Conservation (phyloP, 2,888 invertebrate species). For the Gandaritis pyraliata region DNA sequence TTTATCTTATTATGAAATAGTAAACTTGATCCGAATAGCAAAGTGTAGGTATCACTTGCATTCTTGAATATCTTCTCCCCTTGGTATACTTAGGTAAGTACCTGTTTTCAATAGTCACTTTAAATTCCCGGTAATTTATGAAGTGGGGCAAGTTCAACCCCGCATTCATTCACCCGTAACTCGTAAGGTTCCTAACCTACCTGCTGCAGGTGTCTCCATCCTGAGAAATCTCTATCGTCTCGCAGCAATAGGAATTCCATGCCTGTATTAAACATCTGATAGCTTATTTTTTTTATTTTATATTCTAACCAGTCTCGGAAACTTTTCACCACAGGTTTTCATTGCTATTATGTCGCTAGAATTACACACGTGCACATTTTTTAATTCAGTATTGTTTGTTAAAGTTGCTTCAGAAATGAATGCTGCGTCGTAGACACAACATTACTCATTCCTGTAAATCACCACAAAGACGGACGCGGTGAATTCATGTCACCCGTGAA, state of each 20-base stretch:
- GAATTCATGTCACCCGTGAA: slow-evolving; percentile 79
- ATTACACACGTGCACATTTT: not conserved
- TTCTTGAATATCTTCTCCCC: slow-evolving; percentile 13
- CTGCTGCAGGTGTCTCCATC: slow-evolving; percentile 51
- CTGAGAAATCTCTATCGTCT: slow-evolving; percentile 52
- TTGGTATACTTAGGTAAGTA: slow-evolving; percentile 9
- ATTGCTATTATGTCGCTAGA: not conserved
- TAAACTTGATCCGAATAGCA: slow-evolving; percentile 4
- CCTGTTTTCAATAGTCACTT: slow-evolving; percentile 43
- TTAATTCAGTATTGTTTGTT: slow-evolving; percentile 15
- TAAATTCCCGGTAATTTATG: slow-evolving; percentile 55
- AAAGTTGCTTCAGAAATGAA: slow-evolving; percentile 31
- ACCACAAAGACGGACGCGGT: slow-evolving; percentile 68
- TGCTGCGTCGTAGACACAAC: slow-evolving; percentile 22
- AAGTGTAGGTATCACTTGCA: slow-evolving; percentile 13
- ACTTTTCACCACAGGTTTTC: too few species aligned
- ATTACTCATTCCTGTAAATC: slow-evolving; percentile 56
- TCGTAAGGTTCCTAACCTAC: slow-evolving; percentile 47
- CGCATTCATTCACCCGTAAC: slow-evolving; percentile 56
- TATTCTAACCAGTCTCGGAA: too few species aligned
- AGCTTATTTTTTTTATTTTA: not conserved
- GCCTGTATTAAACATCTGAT: slow-evolving; percentile 8
- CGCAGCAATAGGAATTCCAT: slow-evolving; percentile 31
- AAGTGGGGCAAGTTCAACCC: slow-evolving; percentile 61
- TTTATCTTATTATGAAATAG: too few species aligned